Evolutionary conservation across 1,140 invertebrate genomes (phyloP).

Genomic region (Agraylea sexmaculata): DNA sequence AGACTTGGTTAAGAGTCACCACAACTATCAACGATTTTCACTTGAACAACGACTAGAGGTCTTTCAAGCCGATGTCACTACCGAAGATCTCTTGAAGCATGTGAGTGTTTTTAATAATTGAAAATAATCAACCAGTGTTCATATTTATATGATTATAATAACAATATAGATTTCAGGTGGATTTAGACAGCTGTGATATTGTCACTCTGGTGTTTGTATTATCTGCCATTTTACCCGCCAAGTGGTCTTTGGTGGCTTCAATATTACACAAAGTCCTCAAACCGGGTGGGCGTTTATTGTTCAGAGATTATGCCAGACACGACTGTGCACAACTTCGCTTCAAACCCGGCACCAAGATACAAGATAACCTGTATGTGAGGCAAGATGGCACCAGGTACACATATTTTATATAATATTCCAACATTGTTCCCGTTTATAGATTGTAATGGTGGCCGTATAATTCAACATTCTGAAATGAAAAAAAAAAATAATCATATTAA

Average conservation of each 20-base stretch:
- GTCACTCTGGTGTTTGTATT: slow-evolving; percentile 93
- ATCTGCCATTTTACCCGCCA: slow-evolving; percentile 81
- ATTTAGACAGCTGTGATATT: slow-evolving; percentile 56
- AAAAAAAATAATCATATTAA: no score
- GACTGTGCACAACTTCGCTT: slow-evolving; percentile 96
- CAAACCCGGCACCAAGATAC: slow-evolving; percentile 82
- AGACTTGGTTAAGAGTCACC: slow-evolving; percentile 67
- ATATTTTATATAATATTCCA: slow-evolving; percentile 21
- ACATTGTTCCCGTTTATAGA: no score
- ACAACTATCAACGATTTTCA: slow-evolving; percentile 48
- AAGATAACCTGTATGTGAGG: slow-evolving; percentile 90
- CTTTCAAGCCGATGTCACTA: slow-evolving; percentile 65
- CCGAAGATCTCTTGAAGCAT: slow-evolving; percentile 45
- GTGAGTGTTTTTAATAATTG: no score
- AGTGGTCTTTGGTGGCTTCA: slow-evolving; percentile 57
- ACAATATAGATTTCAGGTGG: no score
- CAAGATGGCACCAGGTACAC: slow-evolving; percentile 90
- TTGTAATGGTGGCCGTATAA: no score
- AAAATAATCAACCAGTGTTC: no score
- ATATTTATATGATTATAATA: no score
- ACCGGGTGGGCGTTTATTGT: slow-evolving; percentile 74
- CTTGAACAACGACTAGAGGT: slow-evolving; percentile 52
- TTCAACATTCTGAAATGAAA: no score
- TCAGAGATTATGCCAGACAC: slow-evolving; percentile 95
- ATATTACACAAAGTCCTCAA: slow-evolving; percentile 62